A percentile compares a stretch with the other conserved stretches of the same genome.
phyloP scores from a whole-genome alignment of 2,797 vertebrate species.

The Macropus fuliginosus region DNA sequence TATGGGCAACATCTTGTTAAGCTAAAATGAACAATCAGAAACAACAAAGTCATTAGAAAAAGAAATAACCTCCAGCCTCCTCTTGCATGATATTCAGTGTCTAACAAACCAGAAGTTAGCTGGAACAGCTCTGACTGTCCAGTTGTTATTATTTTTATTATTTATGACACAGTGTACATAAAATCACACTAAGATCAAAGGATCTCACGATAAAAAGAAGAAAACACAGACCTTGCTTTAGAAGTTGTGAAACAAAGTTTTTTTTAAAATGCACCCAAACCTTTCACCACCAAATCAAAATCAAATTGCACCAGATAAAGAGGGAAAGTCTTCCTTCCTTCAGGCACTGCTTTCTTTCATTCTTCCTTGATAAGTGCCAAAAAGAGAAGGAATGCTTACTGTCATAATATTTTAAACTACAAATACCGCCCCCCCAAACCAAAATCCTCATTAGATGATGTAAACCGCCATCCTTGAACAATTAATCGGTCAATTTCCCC shows the following conservation, averaged over 20 bases:
- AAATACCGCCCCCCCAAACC: not conserved
- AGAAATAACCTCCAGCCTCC: not conserved
- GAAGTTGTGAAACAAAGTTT: not conserved
- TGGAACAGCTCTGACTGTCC: not conserved
- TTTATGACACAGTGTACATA: not conserved
- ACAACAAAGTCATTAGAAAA: not conserved
- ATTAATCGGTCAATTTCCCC: not conserved
- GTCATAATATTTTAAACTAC: not conserved
- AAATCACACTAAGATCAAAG: not conserved
- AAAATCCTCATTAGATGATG: not conserved
- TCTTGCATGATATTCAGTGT: not conserved
- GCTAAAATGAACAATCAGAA: not conserved
- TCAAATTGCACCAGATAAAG: not conserved
- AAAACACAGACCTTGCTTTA: not conserved
- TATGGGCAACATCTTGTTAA: not conserved
- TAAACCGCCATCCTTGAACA: not conserved
- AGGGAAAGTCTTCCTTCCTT: not conserved
- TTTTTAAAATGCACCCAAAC: not conserved
- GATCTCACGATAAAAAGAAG: not conserved
- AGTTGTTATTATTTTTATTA: not conserved
- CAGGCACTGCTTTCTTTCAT: not conserved
- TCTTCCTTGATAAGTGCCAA: not conserved
- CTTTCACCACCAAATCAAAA: conserved; percentile 29
- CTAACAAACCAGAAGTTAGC: not conserved
- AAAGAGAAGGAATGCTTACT: not conserved